Base-by-base conservation (phyloP, 1,140 invertebrate species). In the Pogonus chalceus region DNA sequence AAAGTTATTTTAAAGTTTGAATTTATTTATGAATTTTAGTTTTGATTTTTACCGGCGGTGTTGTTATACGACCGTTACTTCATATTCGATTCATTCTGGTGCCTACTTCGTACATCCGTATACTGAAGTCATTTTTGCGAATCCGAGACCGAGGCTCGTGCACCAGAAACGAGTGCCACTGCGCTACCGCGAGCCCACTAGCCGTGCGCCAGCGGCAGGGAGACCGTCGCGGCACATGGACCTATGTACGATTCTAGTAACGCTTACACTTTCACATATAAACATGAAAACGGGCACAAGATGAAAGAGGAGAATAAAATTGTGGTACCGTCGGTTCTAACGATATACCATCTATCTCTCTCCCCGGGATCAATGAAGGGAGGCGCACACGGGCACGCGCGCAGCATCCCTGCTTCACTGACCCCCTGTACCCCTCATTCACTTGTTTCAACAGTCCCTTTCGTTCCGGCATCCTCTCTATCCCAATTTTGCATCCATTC, bases 111-210 rank as follows among this genome's bases (percentile, higher is more conserved):
- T 59, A 60, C 62, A 62, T 56, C 56, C 57, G 58, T 60, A 59
- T 57, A 64, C 62, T 62, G 55, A 55, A 59, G 60, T 59, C 62
- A 64, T 64, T 59, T 43, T 43, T 43, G 37, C 37, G 37, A 43
- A 43, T 43, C 35, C 60, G 58, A 55, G 58, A 54, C 56, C 51
- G 54, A 58, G 51, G 55, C 54, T 61, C 57, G 54, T 54, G 59
- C 57, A 51, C 54, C 59, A 56, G 58, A 43, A 43, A 43, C 37
- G 37, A 63, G 55, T 62, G 62, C 57, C 60, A 62, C 60, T 64
- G 60, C 62, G 62, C 60, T 64, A 62, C 58, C 62, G 59, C 59
- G 57, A 60, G 57, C 57, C 60, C 57, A 64, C 62, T 60, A 59
- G 55, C 54, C 35, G 53, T 39, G 52, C 50, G 47, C 35, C 37